phyloP scores from a whole-genome alignment of 2,113 vertebrate genomes.

The Geothlypis trichas region DNA sequence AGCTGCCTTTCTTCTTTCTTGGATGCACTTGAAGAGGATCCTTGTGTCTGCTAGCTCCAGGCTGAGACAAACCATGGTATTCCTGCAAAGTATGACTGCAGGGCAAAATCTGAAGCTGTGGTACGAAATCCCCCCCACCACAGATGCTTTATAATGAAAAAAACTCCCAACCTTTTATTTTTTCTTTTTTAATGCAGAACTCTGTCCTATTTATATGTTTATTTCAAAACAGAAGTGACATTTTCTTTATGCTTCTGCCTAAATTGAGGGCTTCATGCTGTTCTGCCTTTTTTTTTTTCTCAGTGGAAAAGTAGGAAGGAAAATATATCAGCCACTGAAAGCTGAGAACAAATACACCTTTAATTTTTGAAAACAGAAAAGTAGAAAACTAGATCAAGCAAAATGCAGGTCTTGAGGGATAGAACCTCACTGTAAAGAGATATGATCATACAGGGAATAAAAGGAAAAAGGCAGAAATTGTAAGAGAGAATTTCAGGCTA shows the following conservation, averaged over 20 bases:
- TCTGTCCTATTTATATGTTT: background rate
- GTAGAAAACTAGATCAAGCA: background rate
- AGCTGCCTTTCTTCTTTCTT: background rate
- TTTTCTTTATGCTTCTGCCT: background rate
- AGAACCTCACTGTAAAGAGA: background rate
- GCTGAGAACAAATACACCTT: background rate
- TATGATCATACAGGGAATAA: background rate
- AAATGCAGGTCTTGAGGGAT: background rate
- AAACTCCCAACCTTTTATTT: rapidly evolving
- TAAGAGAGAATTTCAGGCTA: background rate
- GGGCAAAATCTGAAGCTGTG: background rate
- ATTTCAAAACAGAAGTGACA: background rate
- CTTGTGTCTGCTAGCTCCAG: background rate
- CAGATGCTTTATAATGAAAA: background rate
- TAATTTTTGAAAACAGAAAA: background rate
- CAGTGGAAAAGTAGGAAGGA: background rate
- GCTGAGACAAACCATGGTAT: background rate
- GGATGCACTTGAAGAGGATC: background rate
- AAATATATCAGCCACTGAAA: background rate
- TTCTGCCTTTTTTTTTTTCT: background rate
- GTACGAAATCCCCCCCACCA: background rate
- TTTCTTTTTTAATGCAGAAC: background rate
- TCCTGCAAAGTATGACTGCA: background rate
- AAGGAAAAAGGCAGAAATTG: background rate
- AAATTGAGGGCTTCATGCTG: background rate